Evolutionary conservation across 2,888 invertebrate genomes (phyloP), one percentile per base, ranked within the genome.

Genomic region (Aleiodes testaceus): DNA sequence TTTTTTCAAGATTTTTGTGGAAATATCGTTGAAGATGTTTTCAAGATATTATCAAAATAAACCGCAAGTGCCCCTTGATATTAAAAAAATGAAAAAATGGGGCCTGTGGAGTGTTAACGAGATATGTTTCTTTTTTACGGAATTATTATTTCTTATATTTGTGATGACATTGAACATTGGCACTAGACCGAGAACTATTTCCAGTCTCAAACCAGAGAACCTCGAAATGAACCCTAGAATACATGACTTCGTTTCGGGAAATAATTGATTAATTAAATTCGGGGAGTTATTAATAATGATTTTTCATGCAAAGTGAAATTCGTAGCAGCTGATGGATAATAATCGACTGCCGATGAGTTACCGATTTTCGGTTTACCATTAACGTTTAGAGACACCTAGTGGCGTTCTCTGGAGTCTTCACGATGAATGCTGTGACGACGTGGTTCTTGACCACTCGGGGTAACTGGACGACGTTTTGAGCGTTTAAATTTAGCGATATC

Each of bases 401-500:
- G 87, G 74, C 92, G 88, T 82, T 93, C 93, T 45, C 93, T 89
- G 76, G 92, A 93, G 81, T 93, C 93, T 81, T 93, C 93, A 66
- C 92, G 88, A 79, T 92, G 91, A 20, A 90, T 88, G 75, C 91
- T 91, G 79, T 92, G 92, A 64, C 90, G 85, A 1, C 92, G 88
- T 0, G 93, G 92, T 72, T 91, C 91, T 53, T 90, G 90, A 12
- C 87, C 87, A 66, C 89, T 88, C 0, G 88, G 88, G 1, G 90
- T 88, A 3, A 92, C 89, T 36, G 92, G 89, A 44, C 92, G 90
- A 79, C 93, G 92, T 77, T 94, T 90, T 55, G 93, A 94, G 69
- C 95, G 88, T 80, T 95, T 94, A 83, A 97, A 95, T 88, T 97
- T 97, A 68, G 97, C 97, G 81, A 97, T 95, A 85, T 97, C 97